These are phyloP conservation scores for Drosophila colorata DNA, from an alignment of 2,888 invertebrate genomes.

Conservation along the genomic window DNA sequence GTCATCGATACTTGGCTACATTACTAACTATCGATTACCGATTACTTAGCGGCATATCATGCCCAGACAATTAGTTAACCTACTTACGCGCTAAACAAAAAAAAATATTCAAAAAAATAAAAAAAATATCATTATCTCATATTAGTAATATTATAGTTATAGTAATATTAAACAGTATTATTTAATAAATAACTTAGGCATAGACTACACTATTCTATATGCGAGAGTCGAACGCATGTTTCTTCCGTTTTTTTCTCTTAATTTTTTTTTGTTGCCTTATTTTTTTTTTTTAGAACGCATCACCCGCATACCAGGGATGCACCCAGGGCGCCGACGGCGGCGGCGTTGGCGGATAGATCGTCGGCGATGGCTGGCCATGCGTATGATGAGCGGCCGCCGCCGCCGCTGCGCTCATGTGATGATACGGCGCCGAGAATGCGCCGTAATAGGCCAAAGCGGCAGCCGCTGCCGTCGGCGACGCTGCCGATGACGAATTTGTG, in stretches of 20 bases:
- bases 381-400: conserved; percentile 70
- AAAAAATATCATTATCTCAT: not conserved
- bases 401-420: conserved; percentile 54
- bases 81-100: conserved; percentile 64
- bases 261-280: not conserved
- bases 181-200: conserved; percentile 42
- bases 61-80: conserved; percentile 70
- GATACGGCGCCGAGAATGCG: conserved; percentile 72
- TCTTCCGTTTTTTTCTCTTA: not conserved
- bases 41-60: conserved; percentile 60
- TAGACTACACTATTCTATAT: conserved; percentile 48
- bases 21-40: conserved; percentile 39
- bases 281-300: conserved; percentile 76
- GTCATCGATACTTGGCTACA: conserved; percentile 33
- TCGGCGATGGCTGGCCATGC: conserved; percentile 85
- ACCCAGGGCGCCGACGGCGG: conserved; percentile 85
- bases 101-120: conserved; percentile 17
- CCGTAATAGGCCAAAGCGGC: conserved; percentile 74
- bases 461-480: conserved; percentile 67
- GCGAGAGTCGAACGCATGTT: conserved; percentile 3
- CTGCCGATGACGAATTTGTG: conserved; percentile 48
- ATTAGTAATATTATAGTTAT: not conserved
- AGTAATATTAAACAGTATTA: conserved; percentile 1
- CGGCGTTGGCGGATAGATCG: conserved; percentile 85
- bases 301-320: conserved; percentile 85